Percentiles rank a stretch among this genome's conserved stretches.
Conservation (phyloP, 2,797 vertebrate species). For the Tapirus indicus region DNA sequence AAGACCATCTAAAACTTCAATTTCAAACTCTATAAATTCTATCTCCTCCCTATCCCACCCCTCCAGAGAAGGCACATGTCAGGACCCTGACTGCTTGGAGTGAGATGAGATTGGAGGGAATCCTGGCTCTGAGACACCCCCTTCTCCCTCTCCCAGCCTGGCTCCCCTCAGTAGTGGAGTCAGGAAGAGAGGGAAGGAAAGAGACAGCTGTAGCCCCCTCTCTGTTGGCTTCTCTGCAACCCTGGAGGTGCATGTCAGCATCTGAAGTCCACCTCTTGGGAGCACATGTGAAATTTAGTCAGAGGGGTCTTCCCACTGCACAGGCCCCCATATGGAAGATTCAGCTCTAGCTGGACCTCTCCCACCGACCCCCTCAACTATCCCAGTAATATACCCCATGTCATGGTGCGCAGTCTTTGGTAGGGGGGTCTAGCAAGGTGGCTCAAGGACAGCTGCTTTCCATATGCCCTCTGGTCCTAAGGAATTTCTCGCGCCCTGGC, state of each 20-base stretch:
- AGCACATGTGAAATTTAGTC: background rate
- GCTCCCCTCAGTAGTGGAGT: background rate
- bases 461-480: background rate
- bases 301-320: background rate
- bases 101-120: background rate
- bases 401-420: background rate
- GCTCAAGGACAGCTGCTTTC: background rate
- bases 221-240: background rate
- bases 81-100: background rate
- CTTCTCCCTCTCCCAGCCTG: background rate
- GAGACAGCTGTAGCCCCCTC: too few species aligned
- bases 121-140: background rate
- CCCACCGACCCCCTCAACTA: background rate
- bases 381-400: background rate
- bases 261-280: background rate
- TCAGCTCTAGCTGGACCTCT: background rate
- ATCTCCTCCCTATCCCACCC: background rate
- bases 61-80: background rate
- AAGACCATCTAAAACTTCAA: background rate
- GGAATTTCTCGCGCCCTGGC: background rate
- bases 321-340: background rate
- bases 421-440: rapidly evolving
- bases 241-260: background rate
- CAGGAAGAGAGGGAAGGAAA: background rate
- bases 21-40: background rate